Percentiles rank a stretch among this genome's conserved stretches.
Evolutionary conservation across 2,113 vertebrate species (phyloP).

Genomic region (Hypocryptadius cinnamomeus): DNA sequence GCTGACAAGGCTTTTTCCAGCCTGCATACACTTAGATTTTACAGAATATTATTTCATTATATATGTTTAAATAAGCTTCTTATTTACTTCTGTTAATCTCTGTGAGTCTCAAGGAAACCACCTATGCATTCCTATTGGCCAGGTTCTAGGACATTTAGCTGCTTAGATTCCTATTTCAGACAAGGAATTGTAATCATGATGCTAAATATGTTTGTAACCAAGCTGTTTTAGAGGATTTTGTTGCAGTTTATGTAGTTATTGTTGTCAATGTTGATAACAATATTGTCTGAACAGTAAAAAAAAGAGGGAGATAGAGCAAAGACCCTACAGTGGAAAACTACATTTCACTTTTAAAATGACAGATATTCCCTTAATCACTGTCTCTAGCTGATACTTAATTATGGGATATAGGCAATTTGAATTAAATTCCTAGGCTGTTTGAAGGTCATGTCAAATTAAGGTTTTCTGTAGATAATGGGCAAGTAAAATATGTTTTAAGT

Average conservation of each 20-base stretch:
- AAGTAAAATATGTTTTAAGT: slow-evolving; percentile 29
- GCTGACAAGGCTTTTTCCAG: neutral
- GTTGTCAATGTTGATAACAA: neutral
- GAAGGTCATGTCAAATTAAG: slow-evolving; percentile 49
- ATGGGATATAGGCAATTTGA: slow-evolving; percentile 14
- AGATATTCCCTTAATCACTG: slow-evolving; percentile 38
- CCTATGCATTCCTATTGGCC: neutral
- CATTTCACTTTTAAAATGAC: slow-evolving; percentile 45
- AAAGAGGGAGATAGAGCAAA: neutral
- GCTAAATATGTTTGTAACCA: neutral
- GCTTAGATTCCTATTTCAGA: neutral
- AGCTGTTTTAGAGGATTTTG: neutral
- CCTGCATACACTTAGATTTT: neutral
- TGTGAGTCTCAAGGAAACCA: neutral
- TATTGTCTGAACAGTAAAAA: neutral
- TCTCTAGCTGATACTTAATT: slow-evolving; percentile 57
- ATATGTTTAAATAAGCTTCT: neutral
- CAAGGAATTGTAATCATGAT: neutral
- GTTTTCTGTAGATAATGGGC: slow-evolving; percentile 26
- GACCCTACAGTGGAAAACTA: neutral
- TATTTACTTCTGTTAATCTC: neutral
- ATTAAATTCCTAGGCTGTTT: slow-evolving; percentile 44
- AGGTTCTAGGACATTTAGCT: neutral
- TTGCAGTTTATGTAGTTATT: neutral
- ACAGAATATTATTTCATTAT: neutral